Conservation (phyloP, 2,888 invertebrate species). For the Melieria crassipennis region DNA sequence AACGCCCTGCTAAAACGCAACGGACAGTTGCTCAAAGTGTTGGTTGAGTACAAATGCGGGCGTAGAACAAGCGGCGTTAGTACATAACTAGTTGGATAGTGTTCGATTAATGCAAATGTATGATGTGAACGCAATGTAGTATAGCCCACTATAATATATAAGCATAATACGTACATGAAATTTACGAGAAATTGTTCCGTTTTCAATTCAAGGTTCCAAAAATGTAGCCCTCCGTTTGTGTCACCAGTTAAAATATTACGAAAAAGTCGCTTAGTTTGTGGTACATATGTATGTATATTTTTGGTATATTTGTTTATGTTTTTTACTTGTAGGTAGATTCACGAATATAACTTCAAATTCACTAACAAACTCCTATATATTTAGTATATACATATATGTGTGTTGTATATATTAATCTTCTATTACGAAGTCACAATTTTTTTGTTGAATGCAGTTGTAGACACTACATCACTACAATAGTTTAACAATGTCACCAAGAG, state of each 20-base stretch:
- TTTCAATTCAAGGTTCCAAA: too few species aligned
- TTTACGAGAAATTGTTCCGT: too few species aligned
- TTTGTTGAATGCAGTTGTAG: constrained; percentile 4
- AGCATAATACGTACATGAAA: too few species aligned
- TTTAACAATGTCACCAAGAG: constrained; percentile 24
- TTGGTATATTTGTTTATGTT: constrained; percentile 15
- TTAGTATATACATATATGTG: constrained; percentile 4
- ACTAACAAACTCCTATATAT: constrained; percentile 41
- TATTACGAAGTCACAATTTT: constrained; percentile 22
- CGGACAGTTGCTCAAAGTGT: constrained; percentile 35
- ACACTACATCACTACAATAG: constrained; percentile 22
- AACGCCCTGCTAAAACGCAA: constrained; percentile 36
- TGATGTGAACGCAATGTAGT: too few species aligned
- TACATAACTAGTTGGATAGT: not conserved
- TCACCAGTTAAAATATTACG: not conserved
- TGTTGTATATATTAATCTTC: constrained; percentile 8
- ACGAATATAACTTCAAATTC: constrained; percentile 29
- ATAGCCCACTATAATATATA: too few species aligned
- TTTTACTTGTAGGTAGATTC: constrained; percentile 20
- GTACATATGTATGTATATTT: constrained; percentile 4
- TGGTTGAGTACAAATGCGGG: constrained; percentile 37
- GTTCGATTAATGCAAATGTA: too few species aligned
- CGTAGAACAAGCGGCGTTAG: constrained; percentile 3
- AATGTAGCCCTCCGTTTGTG: too few species aligned
- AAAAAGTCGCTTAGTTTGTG: not conserved